phyloP scores from a whole-genome alignment of 2,797 vertebrate species.

The Anisognathus igniventris region DNA sequence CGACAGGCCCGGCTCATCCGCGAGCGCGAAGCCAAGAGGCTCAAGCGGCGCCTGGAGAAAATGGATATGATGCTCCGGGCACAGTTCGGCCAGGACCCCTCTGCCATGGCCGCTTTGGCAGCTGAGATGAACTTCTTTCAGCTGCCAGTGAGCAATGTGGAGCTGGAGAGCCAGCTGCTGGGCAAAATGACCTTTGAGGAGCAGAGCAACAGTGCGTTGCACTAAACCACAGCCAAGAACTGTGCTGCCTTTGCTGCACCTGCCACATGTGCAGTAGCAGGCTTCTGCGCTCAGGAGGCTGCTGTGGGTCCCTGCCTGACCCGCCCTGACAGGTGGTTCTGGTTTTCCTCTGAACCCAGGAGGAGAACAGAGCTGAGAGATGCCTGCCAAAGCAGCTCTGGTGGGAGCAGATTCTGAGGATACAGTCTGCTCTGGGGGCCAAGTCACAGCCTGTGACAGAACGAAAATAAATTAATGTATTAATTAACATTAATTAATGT shows the following conservation, averaged over 20 bases:
- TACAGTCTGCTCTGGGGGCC: background rate
- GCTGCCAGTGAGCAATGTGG: constrained; percentile 85
- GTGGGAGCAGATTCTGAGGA: constrained; percentile 41
- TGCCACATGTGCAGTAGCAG: background rate
- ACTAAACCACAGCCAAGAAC: constrained; percentile 33
- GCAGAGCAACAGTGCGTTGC: constrained; percentile 69
- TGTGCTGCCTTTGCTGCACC: background rate
- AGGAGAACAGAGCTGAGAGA: background rate
- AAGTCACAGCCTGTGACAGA: constrained; percentile 16
- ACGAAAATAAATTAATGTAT: constrained; percentile 76
- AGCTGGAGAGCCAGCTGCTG: constrained; percentile 90
- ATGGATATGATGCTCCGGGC: constrained; percentile 95
- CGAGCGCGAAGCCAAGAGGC: constrained; percentile 92
- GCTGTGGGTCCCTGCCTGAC: background rate
- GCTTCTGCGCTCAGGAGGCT: background rate
- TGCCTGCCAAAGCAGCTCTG: background rate
- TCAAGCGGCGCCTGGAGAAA: constrained; percentile 94
- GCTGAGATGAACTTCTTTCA: constrained; percentile 97
- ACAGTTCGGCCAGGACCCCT: constrained; percentile 95
- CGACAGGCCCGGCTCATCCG: constrained; percentile 92
- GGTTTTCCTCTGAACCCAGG: constrained; percentile 9
- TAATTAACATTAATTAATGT: constrained; percentile 70
- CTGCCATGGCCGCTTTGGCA: constrained; percentile 93
- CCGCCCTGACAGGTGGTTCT: background rate
- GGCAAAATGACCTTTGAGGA: constrained; percentile 80